These are phyloP conservation scores for Cabera pusaria DNA, from an alignment of 2,888 invertebrate genomes.

Conservation along the genomic window DNA sequence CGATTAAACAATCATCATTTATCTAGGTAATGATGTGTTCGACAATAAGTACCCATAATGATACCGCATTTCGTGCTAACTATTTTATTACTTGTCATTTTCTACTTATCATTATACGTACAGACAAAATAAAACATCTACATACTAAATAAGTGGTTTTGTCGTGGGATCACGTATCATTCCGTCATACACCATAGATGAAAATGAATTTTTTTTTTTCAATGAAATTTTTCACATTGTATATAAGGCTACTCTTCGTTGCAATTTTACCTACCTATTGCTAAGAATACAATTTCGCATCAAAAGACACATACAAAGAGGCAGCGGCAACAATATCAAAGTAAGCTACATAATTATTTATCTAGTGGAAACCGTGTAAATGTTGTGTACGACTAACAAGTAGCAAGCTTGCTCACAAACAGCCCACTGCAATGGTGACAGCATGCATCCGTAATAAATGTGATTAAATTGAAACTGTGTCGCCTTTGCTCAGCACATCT, in stretches of 20 bases:
- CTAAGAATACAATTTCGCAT: conserved; percentile 17
- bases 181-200: too few relatives aligned
- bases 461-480: conserved; percentile 40
- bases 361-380: conserved; percentile 44
- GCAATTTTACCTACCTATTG: not conserved
- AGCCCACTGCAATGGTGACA: conserved; percentile 58
- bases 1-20: conserved; percentile 8
- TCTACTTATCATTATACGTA: too few relatives aligned
- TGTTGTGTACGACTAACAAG: conserved; percentile 68
- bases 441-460: conserved; percentile 54
- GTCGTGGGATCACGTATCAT: too few relatives aligned
- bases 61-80: not conserved
- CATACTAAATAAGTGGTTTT: too few relatives aligned
- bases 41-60: conserved; percentile 2
- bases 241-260: too few relatives aligned
- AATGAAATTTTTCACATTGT: too few relatives aligned
- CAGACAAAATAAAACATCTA: too few relatives aligned
- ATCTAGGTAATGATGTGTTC: conserved; percentile 7
- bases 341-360: conserved; percentile 56
- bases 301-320: conserved; percentile 33
- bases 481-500: conserved; percentile 45
- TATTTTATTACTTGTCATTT: not conserved
- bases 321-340: conserved; percentile 51
- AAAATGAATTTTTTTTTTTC: too few relatives aligned
- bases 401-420: conserved; percentile 73